These are phyloP conservation scores for Rhinophrynus dorsalis DNA, from an alignment of 2,797 vertebrate genomes.

Conservation along the genomic window DNA sequence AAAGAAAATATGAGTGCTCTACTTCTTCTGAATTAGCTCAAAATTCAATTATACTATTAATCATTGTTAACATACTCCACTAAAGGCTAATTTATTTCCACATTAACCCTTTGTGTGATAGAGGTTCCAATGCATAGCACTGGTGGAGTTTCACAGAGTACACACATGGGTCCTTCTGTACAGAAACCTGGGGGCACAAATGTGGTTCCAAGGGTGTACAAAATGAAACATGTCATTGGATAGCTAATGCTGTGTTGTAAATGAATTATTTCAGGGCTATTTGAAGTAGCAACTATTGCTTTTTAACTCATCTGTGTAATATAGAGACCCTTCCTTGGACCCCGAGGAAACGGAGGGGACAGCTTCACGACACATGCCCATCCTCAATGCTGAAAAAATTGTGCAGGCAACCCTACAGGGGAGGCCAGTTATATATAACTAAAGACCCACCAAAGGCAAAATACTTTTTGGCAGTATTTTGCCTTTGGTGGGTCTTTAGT, in stretches of 20 bases:
- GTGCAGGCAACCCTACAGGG: too few relatives aligned
- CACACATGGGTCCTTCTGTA: slow-evolving; percentile 5
- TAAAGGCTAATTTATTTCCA: slow-evolving; percentile 35
- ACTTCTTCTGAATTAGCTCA: slow-evolving; percentile 18
- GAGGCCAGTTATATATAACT: too few relatives aligned
- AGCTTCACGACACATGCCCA: too few relatives aligned
- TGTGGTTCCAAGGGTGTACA: slow-evolving; percentile 1
- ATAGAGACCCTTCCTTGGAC: too few relatives aligned
- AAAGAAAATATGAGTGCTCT: slow-evolving; percentile 27
- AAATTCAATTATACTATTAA: slow-evolving; percentile 28
- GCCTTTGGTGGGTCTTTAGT: too few relatives aligned
- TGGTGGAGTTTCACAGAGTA: slow-evolving; percentile 22
- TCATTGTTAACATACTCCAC: slow-evolving; percentile 26
- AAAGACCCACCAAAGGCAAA: too few relatives aligned
- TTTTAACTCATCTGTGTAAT: not conserved
- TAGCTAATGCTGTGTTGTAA: not conserved
- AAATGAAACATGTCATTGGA: slow-evolving; percentile 14
- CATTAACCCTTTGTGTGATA: too few relatives aligned
- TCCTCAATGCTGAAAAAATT: too few relatives aligned
- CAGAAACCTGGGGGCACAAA: slow-evolving; percentile 22
- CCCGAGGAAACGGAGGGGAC: too few relatives aligned
- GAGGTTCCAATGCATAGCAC: too few relatives aligned
- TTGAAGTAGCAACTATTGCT: not conserved
- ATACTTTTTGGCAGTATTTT: too few relatives aligned
- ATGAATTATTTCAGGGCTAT: slow-evolving; percentile 10